Evolutionary conservation across 37 sponge, comb jelly and placozoan species (phyloP).

Genomic region (Theonella swinhoei): DNA sequence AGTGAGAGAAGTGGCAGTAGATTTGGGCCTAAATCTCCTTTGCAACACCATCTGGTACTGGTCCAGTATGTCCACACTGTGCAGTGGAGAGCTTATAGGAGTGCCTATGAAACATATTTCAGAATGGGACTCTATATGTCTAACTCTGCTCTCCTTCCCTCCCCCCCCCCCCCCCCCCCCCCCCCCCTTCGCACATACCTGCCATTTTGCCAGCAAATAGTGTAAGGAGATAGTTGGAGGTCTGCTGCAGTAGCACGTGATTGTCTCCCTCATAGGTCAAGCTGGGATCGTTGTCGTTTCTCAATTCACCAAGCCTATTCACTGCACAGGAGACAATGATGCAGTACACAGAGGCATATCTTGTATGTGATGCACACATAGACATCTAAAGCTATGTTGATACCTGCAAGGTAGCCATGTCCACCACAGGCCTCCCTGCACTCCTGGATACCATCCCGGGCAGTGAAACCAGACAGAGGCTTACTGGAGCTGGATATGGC

Average conservation of each 20-base stretch:
- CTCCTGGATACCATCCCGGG: constrained; percentile 87
- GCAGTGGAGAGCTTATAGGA: constrained; percentile 46
- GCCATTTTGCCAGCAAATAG: constrained; percentile 36
- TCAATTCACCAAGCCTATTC: constrained; percentile 73
- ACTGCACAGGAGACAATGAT: constrained; percentile 33
- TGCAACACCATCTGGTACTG: constrained; percentile 36
- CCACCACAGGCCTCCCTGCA: constrained; percentile 98
- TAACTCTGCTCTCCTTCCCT: neutral
- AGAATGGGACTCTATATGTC: neutral
- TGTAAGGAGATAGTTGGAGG: constrained; percentile 84
- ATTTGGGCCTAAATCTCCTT: constrained; percentile 9
- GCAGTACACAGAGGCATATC: neutral
- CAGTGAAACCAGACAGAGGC: constrained; percentile 69
- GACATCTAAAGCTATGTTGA: too few relatives aligned
- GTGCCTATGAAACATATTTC: constrained; percentile 19
- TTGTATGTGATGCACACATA: neutral
- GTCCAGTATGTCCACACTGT: constrained; percentile 59
- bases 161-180: too few relatives aligned
- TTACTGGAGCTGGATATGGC: constrained; percentile 84
- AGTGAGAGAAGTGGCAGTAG: neutral
- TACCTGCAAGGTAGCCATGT: constrained; percentile 92
- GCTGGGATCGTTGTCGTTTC: constrained; percentile 84
- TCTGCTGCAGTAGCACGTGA: constrained; percentile 89
- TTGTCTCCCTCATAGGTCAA: constrained; percentile 96
- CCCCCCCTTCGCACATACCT: too few relatives aligned